phyloP scores from a whole-genome alignment of 2,113 vertebrate genomes.

The Hemibagrus wyckioides region DNA sequence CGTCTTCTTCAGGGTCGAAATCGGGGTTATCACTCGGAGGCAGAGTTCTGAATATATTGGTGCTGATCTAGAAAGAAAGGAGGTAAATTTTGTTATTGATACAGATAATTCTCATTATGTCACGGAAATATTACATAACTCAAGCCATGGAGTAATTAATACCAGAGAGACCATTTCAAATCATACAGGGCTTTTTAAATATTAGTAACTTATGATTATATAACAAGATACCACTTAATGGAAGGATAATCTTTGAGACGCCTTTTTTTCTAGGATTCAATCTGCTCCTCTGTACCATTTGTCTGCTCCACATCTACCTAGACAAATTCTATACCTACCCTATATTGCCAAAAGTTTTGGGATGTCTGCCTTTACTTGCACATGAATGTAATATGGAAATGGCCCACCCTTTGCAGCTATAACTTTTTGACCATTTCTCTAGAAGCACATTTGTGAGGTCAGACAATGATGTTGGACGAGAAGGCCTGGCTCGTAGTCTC shows the following conservation, averaged over 20 bases:
- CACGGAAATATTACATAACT: not conserved
- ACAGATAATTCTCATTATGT: not conserved
- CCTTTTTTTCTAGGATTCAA: not conserved
- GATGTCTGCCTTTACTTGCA: too few species aligned
- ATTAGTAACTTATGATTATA: not conserved
- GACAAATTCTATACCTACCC: not conserved
- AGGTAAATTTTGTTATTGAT: not conserved
- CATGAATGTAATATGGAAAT: too few species aligned
- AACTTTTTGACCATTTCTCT: too few species aligned
- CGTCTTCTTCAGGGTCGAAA: conserved; percentile 98
- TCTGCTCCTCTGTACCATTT: not conserved
- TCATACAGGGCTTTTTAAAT: not conserved
- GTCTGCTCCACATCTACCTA: not conserved
- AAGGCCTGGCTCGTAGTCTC: too few species aligned
- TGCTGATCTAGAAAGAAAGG: conserved; percentile 81
- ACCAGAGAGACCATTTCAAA: not conserved
- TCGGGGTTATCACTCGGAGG: conserved; percentile 97
- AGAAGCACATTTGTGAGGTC: too few species aligned
- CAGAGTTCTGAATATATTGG: conserved; percentile 96
- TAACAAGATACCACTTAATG: not conserved
- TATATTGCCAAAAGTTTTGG: too few species aligned
- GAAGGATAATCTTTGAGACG: not conserved
- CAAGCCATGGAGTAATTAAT: not conserved
- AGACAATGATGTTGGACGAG: too few species aligned
- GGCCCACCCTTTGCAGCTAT: too few species aligned